Evolutionary conservation across 2,888 invertebrate genomes (phyloP), one percentile per base, ranked within the genome.

Genomic region (Hymenopus coronatus): DNA sequence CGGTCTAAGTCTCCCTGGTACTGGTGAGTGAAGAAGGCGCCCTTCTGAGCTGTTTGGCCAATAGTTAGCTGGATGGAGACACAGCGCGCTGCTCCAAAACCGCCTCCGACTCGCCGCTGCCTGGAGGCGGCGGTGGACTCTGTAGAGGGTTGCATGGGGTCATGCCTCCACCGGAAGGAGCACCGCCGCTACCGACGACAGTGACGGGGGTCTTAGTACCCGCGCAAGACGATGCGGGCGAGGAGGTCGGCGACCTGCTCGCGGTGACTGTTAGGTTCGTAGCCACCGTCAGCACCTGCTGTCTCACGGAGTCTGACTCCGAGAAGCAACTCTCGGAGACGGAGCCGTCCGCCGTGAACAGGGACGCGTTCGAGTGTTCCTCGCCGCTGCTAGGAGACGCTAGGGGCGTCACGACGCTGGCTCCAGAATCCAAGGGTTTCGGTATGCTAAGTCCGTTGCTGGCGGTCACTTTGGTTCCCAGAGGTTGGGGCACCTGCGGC

Each of bases 331-430:
- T 91, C 90, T 92, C 92, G 4, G 92, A 92, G 83, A 91, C 90
- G 20, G 91, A 91, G n/a, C 91, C 91, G 88, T 91, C 92, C 70
- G 91, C 91, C 70, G 91, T 91, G 87, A 91, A 90, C 15, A 91
- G 89, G 27, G 92, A 91, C 27, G 91, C 91, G 90, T 92, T 92
- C 12, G 92, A 92, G 89, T 92, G 92, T 20, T 91, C 91, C 87
- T 92, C 92, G 84, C 91, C 91, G 88, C 91, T 25, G 91, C 89
- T 89, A 25, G 91, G 90, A 14, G 90, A 89, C 2, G 88, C 90
- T 27, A 88, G 40, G 8, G 90, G 85, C 33, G 87, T 82, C 82
- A 88, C 88, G 14, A 87, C 85, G 30, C 88, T 84, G n/a, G 88
- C 28, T 28, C 46, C 85, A 3, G 28, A 82, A 25, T 20, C 14